phyloP scores from a whole-genome alignment of 2,797 vertebrate species.

The Epinephelus malabaricus region DNA sequence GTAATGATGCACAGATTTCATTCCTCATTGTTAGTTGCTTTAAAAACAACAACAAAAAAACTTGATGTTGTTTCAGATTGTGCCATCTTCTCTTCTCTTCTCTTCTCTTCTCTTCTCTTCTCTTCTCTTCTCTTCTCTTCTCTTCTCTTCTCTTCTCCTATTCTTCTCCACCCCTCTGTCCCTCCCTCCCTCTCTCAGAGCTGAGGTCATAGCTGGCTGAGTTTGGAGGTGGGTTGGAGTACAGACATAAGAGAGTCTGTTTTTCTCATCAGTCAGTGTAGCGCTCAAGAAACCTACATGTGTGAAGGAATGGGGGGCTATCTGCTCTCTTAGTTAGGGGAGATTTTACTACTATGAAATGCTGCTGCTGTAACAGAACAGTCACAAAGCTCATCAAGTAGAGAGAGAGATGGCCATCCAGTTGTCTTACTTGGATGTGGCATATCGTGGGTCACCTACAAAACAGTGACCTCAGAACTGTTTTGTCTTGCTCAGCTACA shows the following conservation, averaged over 20 bases:
- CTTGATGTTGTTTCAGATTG: conserved; percentile 40
- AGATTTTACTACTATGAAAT: conserved; percentile 13
- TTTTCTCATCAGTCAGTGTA: conserved; percentile 76
- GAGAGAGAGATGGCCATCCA: not conserved
- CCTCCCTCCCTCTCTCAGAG: conserved; percentile 45
- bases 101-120: conserved; percentile 22
- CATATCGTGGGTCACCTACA: not conserved
- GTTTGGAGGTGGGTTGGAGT: conserved; percentile 70
- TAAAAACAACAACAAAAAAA: conserved; percentile 12
- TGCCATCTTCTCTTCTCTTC: conserved; percentile 48
- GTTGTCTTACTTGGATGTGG: conserved; percentile 6
- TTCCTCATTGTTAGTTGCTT: conserved; percentile 48
- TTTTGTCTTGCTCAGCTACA: conserved; percentile 13
- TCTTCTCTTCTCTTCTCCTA: conserved; percentile 5
- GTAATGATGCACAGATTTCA: conserved; percentile 50
- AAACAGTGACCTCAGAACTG: not conserved
- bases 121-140: conserved; percentile 13
- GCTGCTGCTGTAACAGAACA: conserved; percentile 11
- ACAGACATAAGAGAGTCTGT: conserved; percentile 72
- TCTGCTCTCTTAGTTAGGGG: conserved; percentile 41
- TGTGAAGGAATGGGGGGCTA: conserved; percentile 50
- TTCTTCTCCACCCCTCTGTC: conserved; percentile 9
- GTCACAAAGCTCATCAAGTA: conserved; percentile 2
- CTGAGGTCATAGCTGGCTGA: conserved; percentile 78
- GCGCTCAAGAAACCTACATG: conserved; percentile 48